A percentile compares a stretch with the other conserved stretches of the same genome.
Conservation (phyloP, 2,113 vertebrate genomes). For the Noctilio leporinus region DNA sequence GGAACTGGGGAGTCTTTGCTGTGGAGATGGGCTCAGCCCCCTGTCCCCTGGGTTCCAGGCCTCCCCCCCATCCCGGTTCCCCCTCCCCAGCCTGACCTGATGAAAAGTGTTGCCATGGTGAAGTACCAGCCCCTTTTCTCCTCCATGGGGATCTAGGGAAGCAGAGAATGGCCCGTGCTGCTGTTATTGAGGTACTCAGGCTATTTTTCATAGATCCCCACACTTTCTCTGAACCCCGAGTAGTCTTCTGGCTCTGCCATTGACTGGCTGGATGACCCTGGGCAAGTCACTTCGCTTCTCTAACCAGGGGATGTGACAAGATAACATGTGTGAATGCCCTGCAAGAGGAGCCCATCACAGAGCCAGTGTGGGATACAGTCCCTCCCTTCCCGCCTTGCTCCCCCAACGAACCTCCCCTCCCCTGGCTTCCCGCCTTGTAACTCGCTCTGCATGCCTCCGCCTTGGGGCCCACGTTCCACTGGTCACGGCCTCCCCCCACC, state of each 20-base stretch:
- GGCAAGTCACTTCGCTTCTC: not conserved
- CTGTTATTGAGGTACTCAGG: not conserved
- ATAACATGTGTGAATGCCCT: not conserved
- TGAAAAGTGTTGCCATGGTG: conserved; percentile 89
- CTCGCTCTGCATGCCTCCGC: not conserved
- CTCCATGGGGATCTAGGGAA: conserved; percentile 82
- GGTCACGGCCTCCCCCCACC: not conserved
- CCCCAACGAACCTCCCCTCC: not conserved
- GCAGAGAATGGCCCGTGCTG: not conserved
- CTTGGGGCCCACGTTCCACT: too few species aligned
- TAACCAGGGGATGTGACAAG: not conserved
- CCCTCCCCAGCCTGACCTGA: conserved; percentile 78
- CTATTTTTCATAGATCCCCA: not conserved
- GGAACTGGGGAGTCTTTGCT: not conserved
- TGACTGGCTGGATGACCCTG: not conserved
- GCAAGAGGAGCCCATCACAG: too few species aligned
- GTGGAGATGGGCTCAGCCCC: not conserved
- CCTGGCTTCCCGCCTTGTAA: not conserved
- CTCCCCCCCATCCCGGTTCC: not conserved
- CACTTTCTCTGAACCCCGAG: not conserved
- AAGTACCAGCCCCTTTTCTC: conserved; percentile 91
- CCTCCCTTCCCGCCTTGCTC: not conserved
- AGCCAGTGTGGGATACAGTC: accelerated
- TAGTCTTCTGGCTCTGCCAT: not conserved
- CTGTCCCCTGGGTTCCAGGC: not conserved